These are phyloP conservation scores for Rhynchomys soricoides DNA, from an alignment of 2,113 vertebrate species.

Conservation along the genomic window DNA sequence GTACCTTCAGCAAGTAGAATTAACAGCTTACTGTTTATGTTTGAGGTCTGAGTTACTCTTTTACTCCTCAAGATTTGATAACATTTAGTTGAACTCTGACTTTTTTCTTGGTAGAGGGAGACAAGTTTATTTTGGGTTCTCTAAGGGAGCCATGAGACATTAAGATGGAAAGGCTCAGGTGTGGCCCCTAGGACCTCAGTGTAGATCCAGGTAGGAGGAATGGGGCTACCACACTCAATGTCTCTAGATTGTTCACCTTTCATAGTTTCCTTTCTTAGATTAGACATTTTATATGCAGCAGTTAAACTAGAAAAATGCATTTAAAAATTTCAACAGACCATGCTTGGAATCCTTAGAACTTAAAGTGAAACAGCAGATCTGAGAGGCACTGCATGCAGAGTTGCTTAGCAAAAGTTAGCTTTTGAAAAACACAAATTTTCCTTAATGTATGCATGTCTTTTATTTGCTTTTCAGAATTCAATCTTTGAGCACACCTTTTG, in stretches of 20 bases:
- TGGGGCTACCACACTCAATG: not conserved
- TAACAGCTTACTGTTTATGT: not conserved
- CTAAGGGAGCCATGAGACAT: not conserved
- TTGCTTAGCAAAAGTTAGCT: slow-evolving; percentile 17
- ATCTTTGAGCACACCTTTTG: not conserved
- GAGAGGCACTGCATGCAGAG: not conserved
- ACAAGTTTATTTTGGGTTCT: not conserved
- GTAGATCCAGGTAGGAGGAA: not conserved
- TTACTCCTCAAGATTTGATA: not conserved
- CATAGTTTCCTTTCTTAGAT: not conserved
- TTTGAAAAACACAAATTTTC: not conserved
- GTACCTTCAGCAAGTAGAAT: not conserved
- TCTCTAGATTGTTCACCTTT: not conserved
- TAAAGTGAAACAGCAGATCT: not conserved
- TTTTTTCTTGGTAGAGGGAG: not conserved
- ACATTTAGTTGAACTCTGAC: not conserved
- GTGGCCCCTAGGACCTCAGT: not conserved
- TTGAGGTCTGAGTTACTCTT: not conserved
- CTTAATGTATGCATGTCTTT: not conserved
- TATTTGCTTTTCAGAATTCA: slow-evolving; percentile 13
- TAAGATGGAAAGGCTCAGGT: not conserved
- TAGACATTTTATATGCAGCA: not conserved
- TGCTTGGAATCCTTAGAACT: not conserved
- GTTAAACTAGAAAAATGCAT: not conserved
- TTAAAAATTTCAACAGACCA: not conserved